phyloP scores from a whole-genome alignment of 2,797 vertebrate species.

The Trachurus trachurus region DNA sequence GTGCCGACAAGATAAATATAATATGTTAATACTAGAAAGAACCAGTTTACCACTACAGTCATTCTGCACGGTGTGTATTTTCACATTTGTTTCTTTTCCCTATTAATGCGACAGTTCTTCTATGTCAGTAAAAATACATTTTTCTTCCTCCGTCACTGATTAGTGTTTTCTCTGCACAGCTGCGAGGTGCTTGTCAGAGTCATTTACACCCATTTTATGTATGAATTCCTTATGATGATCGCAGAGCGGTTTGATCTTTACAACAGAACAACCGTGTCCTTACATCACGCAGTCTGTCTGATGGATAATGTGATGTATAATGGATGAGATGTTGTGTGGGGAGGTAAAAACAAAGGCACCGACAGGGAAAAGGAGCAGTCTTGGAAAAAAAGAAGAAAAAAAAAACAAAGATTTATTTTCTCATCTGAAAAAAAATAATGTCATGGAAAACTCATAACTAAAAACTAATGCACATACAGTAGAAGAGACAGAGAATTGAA shows the following conservation, averaged over 20 bases:
- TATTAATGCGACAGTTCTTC: no score
- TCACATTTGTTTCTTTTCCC: no score
- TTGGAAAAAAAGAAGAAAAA: slow-evolving; percentile 68
- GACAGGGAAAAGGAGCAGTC: neutral
- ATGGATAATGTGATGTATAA: slow-evolving; percentile 21
- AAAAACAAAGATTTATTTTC: slow-evolving; percentile 72
- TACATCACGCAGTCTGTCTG: slow-evolving; percentile 16
- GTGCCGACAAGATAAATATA: no score
- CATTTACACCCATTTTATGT: slow-evolving; percentile 31
- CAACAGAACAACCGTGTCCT: neutral
- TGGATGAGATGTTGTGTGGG: slow-evolving; percentile 18
- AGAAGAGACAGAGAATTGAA: slow-evolving; percentile 37
- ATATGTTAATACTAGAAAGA: no score
- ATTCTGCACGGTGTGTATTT: no score
- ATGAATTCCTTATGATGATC: slow-evolving; percentile 43
- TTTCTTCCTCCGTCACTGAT: neutral
- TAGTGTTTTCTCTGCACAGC: neutral
- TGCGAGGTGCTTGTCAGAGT: slow-evolving; percentile 1
- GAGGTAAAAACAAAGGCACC: neutral
- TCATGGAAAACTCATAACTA: slow-evolving; percentile 57
- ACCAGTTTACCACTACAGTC: no score
- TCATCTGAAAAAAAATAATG: slow-evolving; percentile 54
- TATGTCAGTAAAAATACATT: no score
- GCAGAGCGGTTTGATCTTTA: slow-evolving; percentile 39
- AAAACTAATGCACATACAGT: slow-evolving; percentile 51